A percentile compares a stretch with the other conserved stretches of the same genome.
phyloP scores from a whole-genome alignment of 2,113 vertebrate genomes.

The Nibea coibor region DNA sequence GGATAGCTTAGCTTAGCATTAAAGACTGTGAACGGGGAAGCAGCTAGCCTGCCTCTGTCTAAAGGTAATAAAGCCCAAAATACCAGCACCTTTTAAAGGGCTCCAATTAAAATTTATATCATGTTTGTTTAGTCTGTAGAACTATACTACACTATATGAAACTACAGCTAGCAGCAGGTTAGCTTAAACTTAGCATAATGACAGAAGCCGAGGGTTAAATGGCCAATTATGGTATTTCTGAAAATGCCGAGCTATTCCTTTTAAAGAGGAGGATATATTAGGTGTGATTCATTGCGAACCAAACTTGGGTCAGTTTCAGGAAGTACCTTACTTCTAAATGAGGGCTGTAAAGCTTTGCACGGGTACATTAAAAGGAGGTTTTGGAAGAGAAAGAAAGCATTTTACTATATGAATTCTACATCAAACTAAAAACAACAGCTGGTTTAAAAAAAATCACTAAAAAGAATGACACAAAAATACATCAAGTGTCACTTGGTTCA shows the following conservation, averaged over 20 bases:
- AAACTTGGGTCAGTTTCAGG: background rate
- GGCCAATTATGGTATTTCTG: background rate
- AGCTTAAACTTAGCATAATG: background rate
- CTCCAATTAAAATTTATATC: background rate
- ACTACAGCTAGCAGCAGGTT: background rate
- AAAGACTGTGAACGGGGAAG: background rate
- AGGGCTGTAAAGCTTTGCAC: background rate
- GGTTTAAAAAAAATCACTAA: background rate
- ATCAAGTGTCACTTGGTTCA: background rate
- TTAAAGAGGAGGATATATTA: background rate
- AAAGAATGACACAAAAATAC: background rate
- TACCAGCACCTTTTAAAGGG: background rate
- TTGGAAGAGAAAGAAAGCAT: background rate
- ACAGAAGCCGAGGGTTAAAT: background rate
- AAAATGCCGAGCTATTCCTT: background rate
- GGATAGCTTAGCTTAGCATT: background rate
- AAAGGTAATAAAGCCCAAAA: background rate
- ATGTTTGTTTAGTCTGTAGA: background rate
- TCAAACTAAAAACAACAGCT: background rate
- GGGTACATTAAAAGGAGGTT: background rate
- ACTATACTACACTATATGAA: no score
- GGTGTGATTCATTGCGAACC: background rate
- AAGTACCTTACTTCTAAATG: background rate
- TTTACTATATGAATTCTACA: background rate
- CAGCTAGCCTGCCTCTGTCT: background rate